Percentiles rank a stretch among this genome's conserved stretches.
phyloP scores from a whole-genome alignment of 2,888 invertebrate genomes.

The Dione vanillae region DNA sequence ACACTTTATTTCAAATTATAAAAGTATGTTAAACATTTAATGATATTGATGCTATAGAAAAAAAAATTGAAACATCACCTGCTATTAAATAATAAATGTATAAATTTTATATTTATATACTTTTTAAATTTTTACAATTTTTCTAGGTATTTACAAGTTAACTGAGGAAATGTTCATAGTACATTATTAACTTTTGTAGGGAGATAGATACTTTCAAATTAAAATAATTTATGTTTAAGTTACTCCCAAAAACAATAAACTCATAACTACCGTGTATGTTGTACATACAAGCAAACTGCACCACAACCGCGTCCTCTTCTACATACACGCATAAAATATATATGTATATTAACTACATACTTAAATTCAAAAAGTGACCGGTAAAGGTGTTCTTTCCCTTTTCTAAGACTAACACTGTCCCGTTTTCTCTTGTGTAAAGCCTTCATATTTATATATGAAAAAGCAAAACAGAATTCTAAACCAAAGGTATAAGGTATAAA shows the following conservation, averaged over 20 bases:
- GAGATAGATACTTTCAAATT: too few species aligned
- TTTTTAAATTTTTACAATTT: too few species aligned
- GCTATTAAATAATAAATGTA: too few species aligned
- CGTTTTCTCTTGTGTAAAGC: slow-evolving; percentile 31
- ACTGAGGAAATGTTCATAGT: too few species aligned
- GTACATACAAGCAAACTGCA: background rate
- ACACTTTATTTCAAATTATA: too few species aligned
- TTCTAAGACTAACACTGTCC: slow-evolving; percentile 16
- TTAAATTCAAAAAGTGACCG: slow-evolving; percentile 42
- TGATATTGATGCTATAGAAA: too few species aligned
- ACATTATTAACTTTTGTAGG: too few species aligned
- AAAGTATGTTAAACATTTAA: too few species aligned
- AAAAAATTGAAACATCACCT: too few species aligned
- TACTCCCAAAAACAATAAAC: background rate
- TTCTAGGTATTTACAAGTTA: too few species aligned
- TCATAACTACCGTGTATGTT: background rate
- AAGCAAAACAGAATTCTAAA: slow-evolving; percentile 23
- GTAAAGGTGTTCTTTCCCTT: slow-evolving; percentile 35
- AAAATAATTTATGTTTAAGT: too few species aligned
- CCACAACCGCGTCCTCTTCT: background rate
- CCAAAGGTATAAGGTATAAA: slow-evolving; percentile 2
- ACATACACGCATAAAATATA: background rate
- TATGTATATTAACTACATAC: background rate
- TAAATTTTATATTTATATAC: too few species aligned
- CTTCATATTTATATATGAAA: background rate